Evolutionary conservation across 2,888 invertebrate genomes (phyloP).

Genomic region (Brachyptera risi): DNA sequence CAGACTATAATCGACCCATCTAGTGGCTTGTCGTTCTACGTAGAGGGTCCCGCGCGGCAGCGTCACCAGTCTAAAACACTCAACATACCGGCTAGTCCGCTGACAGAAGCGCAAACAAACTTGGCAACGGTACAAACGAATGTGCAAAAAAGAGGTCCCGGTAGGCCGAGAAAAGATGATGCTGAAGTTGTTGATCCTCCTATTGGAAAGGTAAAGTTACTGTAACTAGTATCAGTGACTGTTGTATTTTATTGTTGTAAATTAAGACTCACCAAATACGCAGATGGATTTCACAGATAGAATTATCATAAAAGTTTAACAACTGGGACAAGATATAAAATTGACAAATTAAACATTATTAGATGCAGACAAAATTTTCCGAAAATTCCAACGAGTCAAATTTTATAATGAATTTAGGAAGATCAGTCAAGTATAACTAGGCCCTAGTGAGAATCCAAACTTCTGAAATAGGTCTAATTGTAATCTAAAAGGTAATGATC

Average conservation of each 20-base stretch:
- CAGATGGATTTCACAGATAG: too few species aligned
- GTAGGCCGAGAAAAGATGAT: constrained; percentile 30
- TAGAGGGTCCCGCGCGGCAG: neutral
- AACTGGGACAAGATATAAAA: neutral
- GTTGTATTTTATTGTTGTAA: neutral
- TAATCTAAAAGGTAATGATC: too few species aligned
- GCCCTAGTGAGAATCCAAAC: too few species aligned
- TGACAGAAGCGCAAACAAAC: neutral
- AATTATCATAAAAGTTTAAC: neutral
- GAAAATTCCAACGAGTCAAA: too few species aligned
- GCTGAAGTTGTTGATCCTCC: constrained; percentile 32
- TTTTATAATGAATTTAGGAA: too few species aligned
- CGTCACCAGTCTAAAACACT: neutral
- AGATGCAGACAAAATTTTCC: too few species aligned
- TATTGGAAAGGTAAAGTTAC: constrained; percentile 34
- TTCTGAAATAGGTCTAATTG: too few species aligned
- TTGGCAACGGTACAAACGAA: too few species aligned
- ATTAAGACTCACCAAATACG: neutral
- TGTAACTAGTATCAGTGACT: neutral
- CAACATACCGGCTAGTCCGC: neutral
- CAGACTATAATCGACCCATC: neutral
- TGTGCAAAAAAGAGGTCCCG: constrained; percentile 30
- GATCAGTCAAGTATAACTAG: too few species aligned
- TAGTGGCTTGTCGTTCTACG: neutral
- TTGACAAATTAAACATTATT: too few species aligned